A percentile compares a stretch with the other conserved stretches of the same genome.
Conservation (phyloP, 64 coral and sea anemone genomes). For the Trachythela sp. region DNA sequence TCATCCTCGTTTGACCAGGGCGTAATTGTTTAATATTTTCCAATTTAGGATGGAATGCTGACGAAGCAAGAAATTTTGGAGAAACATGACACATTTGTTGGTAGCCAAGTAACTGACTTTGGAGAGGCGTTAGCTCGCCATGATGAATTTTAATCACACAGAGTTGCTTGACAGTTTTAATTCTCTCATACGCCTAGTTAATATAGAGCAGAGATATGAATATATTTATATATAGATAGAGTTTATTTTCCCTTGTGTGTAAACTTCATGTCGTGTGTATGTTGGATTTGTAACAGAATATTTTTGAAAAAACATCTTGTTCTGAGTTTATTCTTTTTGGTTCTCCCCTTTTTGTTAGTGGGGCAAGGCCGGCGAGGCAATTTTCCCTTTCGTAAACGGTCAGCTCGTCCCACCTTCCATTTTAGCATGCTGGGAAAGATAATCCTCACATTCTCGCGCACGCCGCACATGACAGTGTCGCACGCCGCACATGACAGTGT, state of each 20-base stretch:
- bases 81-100: conserved; percentile 53
- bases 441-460: too few species aligned
- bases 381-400: too few species aligned
- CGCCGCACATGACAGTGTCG: too few species aligned
- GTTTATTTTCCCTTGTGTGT: neutral
- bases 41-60: conserved; percentile 27
- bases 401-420: too few species aligned
- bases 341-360: neutral
- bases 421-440: too few species aligned
- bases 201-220: too few species aligned
- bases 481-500: too few species aligned
- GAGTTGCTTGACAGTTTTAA: neutral
- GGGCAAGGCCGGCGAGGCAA: neutral
- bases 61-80: conserved; percentile 59
- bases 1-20: too few species aligned
- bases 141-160: conserved; percentile 52
- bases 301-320: neutral
- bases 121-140: conserved; percentile 57
- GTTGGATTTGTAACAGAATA: neutral
- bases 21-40: neutral
- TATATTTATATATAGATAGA: neutral
- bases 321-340: neutral
- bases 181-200: neutral
- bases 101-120: conserved; percentile 55
- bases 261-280: neutral